Conservation (phyloP, 2,888 invertebrate species). For the Punctoribates punctum region DNA sequence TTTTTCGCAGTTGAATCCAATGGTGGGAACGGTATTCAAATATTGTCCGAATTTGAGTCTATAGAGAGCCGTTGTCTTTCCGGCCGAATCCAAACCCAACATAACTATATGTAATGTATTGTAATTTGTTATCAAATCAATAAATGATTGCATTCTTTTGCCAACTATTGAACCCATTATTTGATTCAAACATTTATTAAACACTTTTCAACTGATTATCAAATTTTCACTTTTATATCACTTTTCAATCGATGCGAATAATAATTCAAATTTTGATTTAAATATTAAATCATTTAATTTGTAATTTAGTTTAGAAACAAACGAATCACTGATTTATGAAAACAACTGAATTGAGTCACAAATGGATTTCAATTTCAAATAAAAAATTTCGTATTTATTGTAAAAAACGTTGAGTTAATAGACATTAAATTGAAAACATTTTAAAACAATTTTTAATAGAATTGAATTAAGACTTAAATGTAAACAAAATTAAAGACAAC, state of each 20-base stretch:
- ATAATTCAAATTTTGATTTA: too few species aligned
- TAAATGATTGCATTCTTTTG: conserved; percentile 68
- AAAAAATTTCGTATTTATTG: too few species aligned
- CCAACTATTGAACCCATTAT: conserved; percentile 79
- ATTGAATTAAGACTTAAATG: too few species aligned
- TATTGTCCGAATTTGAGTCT: conserved; percentile 96
- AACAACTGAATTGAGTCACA: too few species aligned
- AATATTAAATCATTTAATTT: too few species aligned
- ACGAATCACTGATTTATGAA: too few species aligned
- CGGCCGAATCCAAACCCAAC: conserved; percentile 94
- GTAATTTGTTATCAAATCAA: conserved; percentile 72
- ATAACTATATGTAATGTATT: conserved; percentile 84
- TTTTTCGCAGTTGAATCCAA: conserved; percentile 97
- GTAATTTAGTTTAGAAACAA: too few species aligned
- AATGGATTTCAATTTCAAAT: too few species aligned
- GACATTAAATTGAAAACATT: too few species aligned
- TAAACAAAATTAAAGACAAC: too few species aligned
- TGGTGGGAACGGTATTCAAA: conserved; percentile 92
- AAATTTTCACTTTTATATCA: background rate
- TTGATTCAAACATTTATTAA: background rate
- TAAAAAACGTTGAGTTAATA: too few species aligned
- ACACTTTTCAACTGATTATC: background rate
- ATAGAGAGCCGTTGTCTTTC: conserved; percentile 94
- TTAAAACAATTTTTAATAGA: too few species aligned
- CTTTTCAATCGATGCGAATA: background rate